phyloP scores from a whole-genome alignment of 1,140 invertebrate species.

The Centruroides vittatus region DNA sequence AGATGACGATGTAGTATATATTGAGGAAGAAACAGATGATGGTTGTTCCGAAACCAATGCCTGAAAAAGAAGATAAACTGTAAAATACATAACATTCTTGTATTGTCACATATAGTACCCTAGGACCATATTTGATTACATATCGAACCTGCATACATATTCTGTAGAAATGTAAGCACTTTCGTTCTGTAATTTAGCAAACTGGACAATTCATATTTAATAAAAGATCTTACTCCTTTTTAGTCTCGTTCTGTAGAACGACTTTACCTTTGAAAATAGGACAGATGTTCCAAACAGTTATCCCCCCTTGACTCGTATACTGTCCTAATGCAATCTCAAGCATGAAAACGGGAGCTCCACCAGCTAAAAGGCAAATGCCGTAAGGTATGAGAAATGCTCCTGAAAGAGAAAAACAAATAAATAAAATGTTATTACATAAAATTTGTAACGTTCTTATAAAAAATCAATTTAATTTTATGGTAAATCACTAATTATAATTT shows the following conservation, averaged over 20 bases:
- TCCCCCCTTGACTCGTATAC: constrained; percentile 55
- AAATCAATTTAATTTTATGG: no score
- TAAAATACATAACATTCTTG: background rate
- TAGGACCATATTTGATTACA: no score
- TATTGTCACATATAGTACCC: no score
- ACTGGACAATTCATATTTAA: background rate
- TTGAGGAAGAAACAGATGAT: constrained; percentile 42
- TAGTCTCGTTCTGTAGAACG: background rate
- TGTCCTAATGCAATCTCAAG: constrained; percentile 63
- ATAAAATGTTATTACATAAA: no score
- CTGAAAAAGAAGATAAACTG: background rate
- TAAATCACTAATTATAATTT: no score
- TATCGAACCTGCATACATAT: no score
- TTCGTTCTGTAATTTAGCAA: no score
- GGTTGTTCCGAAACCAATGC: constrained; percentile 20
- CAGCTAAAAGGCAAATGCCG: constrained; percentile 40
- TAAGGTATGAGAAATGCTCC: constrained; percentile 58
- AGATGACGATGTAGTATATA: constrained; percentile 42
- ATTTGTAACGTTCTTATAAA: no score
- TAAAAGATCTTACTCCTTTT: background rate
- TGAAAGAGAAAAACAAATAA: constrained; percentile 18
- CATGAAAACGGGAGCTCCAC: constrained; percentile 56
- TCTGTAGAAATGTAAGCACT: no score
- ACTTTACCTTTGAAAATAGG: constrained; percentile 57
- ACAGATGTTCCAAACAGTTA: constrained; percentile 61